Percentiles rank a stretch among this genome's conserved stretches.
These are phyloP conservation scores for Melanargia galathea DNA, from an alignment of 2,888 invertebrate genomes.

Conservation along the genomic window DNA sequence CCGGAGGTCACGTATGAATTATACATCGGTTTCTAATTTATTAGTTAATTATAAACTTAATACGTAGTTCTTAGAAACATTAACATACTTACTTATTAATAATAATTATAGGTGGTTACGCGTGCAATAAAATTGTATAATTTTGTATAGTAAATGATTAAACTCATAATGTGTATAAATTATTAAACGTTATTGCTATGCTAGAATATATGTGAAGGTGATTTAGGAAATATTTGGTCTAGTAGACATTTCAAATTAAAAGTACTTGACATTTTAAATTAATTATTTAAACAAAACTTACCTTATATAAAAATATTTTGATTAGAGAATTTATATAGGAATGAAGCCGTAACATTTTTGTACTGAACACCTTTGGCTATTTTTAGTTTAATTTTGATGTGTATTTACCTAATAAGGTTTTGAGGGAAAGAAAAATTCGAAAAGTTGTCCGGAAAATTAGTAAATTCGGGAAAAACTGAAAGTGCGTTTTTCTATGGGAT, in stretches of 20 bases:
- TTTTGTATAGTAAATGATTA: conserved; percentile 2
- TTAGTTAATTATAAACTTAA: conserved; percentile 44
- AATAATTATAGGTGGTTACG: background rate
- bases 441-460: too few relatives aligned
- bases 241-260: background rate
- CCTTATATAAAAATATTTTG: too few relatives aligned
- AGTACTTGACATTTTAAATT: too few relatives aligned
- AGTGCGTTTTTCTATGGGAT: too few relatives aligned
- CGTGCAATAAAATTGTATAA: conserved; percentile 15
- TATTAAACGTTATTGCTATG: background rate
- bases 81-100: background rate
- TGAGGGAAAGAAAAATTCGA: too few relatives aligned
- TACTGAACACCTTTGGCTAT: too few relatives aligned
- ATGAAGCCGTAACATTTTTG: too few relatives aligned
- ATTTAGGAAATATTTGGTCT: background rate
- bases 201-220: background rate
- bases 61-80: conserved; percentile 26
- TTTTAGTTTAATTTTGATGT: too few relatives aligned
- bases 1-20: conserved; percentile 46
- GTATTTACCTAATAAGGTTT: too few relatives aligned
- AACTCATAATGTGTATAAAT: background rate
- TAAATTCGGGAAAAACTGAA: too few relatives aligned
- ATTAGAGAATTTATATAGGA: too few relatives aligned
- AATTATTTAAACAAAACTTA: too few relatives aligned
- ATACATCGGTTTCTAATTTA: conserved; percentile 46